Conservation (phyloP, 1,140 invertebrate genomes). For the Campoletis sonorensis region DNA sequence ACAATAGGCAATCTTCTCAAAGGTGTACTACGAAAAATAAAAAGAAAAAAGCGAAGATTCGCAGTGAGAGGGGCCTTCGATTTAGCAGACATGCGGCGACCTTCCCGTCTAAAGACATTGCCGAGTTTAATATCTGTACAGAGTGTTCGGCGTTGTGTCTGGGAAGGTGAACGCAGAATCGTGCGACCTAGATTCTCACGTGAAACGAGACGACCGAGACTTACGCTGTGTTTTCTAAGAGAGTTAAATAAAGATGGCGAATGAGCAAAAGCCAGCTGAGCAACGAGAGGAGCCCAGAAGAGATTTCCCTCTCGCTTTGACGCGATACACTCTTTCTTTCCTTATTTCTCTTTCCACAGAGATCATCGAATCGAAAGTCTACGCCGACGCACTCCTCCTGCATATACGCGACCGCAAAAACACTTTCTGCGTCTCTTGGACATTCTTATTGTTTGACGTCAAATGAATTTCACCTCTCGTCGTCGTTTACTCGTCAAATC, state of each 20-base stretch:
- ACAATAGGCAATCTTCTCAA: no score
- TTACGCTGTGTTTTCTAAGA: neutral
- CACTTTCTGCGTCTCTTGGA: conserved; percentile 41
- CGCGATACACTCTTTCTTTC: conserved; percentile 22
- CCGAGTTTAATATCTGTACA: conserved; percentile 36
- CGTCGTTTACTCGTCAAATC: neutral
- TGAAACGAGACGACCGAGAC: conserved; percentile 41
- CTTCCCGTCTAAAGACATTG: conserved; percentile 70
- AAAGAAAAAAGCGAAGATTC: conserved; percentile 36
- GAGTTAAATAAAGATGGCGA: conserved; percentile 14
- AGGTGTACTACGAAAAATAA: neutral
- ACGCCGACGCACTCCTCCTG: conserved; percentile 30
- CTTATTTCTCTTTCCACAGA: conserved; percentile 24
- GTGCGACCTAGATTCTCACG: conserved; percentile 70
- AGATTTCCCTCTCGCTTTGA: conserved; percentile 28
- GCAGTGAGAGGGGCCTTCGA: conserved; percentile 45
- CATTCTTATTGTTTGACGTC: conserved; percentile 8
- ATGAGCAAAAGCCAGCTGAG: conserved; percentile 24
- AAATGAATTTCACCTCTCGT: conserved; percentile 4
- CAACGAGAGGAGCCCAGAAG: conserved; percentile 7
- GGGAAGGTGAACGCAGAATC: conserved; percentile 70
- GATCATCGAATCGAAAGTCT: conserved; percentile 45
- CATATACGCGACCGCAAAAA: conserved; percentile 19
- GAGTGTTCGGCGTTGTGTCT: conserved; percentile 27
- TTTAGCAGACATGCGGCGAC: conserved; percentile 57